These are phyloP conservation scores for Python bivittatus DNA, from an alignment of 2,113 vertebrate species.

Conservation along the genomic window DNA sequence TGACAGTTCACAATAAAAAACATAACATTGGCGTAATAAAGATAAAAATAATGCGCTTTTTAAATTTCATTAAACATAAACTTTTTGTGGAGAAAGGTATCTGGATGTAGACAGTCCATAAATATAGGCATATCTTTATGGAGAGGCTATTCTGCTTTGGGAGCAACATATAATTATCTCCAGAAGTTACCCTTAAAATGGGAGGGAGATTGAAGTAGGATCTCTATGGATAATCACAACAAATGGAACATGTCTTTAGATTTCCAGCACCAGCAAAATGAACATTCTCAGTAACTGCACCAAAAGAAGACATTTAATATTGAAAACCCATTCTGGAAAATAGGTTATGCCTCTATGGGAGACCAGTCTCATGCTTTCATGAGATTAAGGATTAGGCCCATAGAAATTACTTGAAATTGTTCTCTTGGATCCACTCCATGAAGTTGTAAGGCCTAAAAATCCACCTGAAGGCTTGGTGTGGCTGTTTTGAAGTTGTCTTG, in stretches of 20 bases:
- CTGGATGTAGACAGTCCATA: background rate
- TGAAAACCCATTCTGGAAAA: background rate
- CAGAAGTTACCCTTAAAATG: background rate
- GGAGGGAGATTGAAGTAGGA: background rate
- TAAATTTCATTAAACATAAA: background rate
- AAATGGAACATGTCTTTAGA: background rate
- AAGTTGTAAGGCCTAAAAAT: background rate
- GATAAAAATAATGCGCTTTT: background rate
- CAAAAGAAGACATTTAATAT: background rate
- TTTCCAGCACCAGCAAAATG: background rate
- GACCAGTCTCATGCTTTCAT: background rate
- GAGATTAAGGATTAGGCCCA: background rate
- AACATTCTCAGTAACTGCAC: background rate
- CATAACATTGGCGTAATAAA: background rate
- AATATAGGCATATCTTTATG: background rate
- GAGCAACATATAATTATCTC: background rate
- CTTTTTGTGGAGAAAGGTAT: no score
- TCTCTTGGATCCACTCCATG: background rate
- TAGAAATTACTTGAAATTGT: background rate
- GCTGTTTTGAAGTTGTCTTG: background rate
- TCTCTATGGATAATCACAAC: background rate
- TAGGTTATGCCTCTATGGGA: background rate
- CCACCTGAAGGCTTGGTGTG: background rate
- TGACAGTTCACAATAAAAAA: background rate
- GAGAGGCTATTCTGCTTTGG: background rate